Evolutionary conservation across 1,140 invertebrate species (phyloP).

Genomic region (Ips typographus): DNA sequence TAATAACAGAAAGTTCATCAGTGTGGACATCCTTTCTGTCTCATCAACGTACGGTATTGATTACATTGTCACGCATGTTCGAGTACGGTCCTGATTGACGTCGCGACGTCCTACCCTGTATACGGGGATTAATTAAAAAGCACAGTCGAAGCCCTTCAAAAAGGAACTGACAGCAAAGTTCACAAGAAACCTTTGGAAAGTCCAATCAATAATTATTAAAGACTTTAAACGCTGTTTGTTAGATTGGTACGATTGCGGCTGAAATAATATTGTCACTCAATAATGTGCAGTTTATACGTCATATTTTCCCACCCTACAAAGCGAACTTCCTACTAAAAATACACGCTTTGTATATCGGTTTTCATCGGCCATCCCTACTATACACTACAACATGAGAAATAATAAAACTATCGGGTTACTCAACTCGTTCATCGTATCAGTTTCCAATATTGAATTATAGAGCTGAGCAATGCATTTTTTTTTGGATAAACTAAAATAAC

Average conservation of each 20-base stretch:
- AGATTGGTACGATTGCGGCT: too few relatives aligned
- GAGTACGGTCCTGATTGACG: conserved; percentile 2
- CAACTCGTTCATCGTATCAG: conserved; percentile 4
- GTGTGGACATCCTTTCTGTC: conserved; percentile 14
- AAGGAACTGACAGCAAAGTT: not conserved
- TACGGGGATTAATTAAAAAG: conserved; percentile 14
- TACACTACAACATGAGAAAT: conserved; percentile 12
- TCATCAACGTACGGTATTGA: not conserved
- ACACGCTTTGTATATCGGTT: conserved; percentile 4
- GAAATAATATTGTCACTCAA: too few relatives aligned
- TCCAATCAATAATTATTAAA: conserved; percentile 7
- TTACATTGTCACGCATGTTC: not conserved
- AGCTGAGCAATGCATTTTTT: not conserved
- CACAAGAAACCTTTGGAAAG: conserved; percentile 4
- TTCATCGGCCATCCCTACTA: conserved; percentile 10
- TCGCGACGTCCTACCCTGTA: not conserved
- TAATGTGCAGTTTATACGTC: not conserved
- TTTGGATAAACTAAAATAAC: not conserved
- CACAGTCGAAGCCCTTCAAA: conserved; percentile 10
- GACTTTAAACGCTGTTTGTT: not conserved
- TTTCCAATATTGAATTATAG: conserved; percentile 5
- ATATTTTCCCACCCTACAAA: conserved; percentile 6
- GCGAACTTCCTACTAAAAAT: conserved; percentile 19
- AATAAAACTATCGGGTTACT: conserved; percentile 11
- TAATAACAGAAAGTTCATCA: not conserved